Evolutionary conservation across 2,888 invertebrate species (phyloP), one percentile per base, ranked within the genome.

Genomic region (Himalopsyche anomala): DNA sequence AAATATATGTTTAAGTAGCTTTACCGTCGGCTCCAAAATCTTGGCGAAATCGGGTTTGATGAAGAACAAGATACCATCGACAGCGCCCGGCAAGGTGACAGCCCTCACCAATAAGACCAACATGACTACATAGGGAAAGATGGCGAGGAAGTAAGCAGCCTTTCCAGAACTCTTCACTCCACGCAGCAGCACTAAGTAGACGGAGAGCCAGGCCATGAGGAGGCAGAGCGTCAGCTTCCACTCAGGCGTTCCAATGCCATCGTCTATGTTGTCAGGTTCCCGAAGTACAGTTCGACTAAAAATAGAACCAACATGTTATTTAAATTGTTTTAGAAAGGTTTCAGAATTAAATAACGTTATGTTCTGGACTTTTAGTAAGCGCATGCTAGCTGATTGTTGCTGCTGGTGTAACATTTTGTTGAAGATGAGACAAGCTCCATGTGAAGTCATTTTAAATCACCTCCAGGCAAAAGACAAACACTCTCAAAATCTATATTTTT

Each of bases 121-220:
- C 91, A 96, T 93, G 80, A 96, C 92, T 74, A 93, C 90, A 89
- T 95, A 95, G 0, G 96, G 95, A 90, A 95, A 95, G 28, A 96
- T 91, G 0, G 96, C 96, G 4, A 96, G 94, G 89, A 96, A 95
- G 90, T 96, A 96, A 3, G 96, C 94, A 0, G 94, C 94, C 90
- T 94, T 95, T 56, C 95, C 95, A 0, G 94, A 93, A 89, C 94
- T 94, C 89, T 93, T 92, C 5, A 95, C 93, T 4, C 95, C 95
- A 86, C 93, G 92, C 0, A 92, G 91, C 0, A 95, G 91, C 42
- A 94, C 92, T 0, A 92, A 89, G 86, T 93, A 94, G 17, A 95
- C 92, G 56, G 92, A 90, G 2, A 91, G 83, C 95, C 95, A 95
- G 4, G 94, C 92, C 8, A 92, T 89, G 0, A 93, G 89, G 0